A percentile compares a stretch with the other conserved stretches of the same genome.
These are phyloP conservation scores for Limnothrissa miodon DNA, from an alignment of 2,113 vertebrate species.

Conservation along the genomic window DNA sequence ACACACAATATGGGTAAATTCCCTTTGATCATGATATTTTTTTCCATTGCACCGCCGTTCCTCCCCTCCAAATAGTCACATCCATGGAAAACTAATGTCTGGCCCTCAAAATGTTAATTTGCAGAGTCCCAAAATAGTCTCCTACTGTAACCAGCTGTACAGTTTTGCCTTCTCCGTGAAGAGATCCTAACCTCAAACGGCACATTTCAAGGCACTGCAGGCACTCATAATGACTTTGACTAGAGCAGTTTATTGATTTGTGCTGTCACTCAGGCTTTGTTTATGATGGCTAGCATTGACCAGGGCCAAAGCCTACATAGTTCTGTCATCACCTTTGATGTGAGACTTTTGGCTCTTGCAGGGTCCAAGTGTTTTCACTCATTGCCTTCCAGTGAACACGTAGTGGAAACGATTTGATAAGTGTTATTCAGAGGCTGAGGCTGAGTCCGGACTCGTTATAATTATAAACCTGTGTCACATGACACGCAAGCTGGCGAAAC, in stretches of 20 bases:
- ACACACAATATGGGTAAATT: background rate
- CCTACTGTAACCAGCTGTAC: background rate
- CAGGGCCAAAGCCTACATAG: background rate
- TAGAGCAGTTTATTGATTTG: background rate
- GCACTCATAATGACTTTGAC: background rate
- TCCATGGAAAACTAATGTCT: background rate
- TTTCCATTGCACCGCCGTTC: background rate
- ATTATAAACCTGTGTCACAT: background rate
- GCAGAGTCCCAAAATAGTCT: background rate
- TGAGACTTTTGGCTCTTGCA: background rate
- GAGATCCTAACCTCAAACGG: background rate
- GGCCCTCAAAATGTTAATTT: background rate
- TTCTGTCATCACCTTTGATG: slow-evolving; percentile 2
- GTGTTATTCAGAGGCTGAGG: background rate
- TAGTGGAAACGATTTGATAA: slow-evolving; percentile 2
- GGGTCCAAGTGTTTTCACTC: background rate
- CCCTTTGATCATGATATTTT: background rate
- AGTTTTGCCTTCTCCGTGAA: background rate
- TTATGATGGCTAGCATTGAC: background rate
- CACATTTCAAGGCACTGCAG: background rate
- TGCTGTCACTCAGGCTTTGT: background rate
- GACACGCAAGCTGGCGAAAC: background rate
- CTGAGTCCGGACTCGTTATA: background rate
- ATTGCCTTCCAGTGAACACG: background rate
- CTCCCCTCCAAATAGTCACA: background rate